phyloP scores from a whole-genome alignment of 2,797 vertebrate genomes.

The Sebastes paucispinis region DNA sequence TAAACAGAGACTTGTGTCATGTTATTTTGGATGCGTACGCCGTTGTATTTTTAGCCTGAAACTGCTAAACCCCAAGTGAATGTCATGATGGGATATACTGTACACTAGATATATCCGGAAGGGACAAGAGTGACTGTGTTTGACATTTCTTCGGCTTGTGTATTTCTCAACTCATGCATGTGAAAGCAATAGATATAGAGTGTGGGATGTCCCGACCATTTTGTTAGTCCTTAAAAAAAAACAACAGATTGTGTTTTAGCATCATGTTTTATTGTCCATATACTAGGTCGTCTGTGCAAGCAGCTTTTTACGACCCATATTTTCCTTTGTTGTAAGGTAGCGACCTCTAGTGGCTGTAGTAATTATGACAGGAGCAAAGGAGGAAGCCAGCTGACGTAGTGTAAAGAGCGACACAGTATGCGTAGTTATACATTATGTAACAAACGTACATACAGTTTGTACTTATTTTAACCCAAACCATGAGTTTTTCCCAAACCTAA shows the following conservation, averaged over 20 bases:
- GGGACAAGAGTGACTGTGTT: background rate
- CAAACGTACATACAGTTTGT: background rate
- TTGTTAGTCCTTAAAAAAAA: background rate
- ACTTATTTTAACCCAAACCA: background rate
- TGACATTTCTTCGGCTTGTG: background rate
- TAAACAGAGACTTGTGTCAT: constrained; percentile 10
- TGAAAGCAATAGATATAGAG: background rate
- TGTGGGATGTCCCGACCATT: background rate
- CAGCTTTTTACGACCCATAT: background rate
- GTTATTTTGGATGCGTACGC: constrained; percentile 17
- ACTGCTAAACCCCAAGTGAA: background rate
- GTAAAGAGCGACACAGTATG: background rate
- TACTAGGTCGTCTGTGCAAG: background rate
- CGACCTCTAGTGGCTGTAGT: background rate
- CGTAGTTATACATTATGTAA: background rate
- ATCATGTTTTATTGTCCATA: no score
- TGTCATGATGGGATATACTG: background rate
- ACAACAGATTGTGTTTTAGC: background rate
- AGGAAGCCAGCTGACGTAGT: background rate
- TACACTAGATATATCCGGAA: background rate
- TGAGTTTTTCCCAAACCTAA: background rate
- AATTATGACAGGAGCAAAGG: background rate
- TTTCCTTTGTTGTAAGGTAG: background rate
- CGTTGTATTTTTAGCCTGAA: background rate
- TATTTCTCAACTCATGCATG: background rate